phyloP scores from a whole-genome alignment of 2,113 vertebrate species.

The rabbit (Oryctolagus cuniculus) region DNA sequence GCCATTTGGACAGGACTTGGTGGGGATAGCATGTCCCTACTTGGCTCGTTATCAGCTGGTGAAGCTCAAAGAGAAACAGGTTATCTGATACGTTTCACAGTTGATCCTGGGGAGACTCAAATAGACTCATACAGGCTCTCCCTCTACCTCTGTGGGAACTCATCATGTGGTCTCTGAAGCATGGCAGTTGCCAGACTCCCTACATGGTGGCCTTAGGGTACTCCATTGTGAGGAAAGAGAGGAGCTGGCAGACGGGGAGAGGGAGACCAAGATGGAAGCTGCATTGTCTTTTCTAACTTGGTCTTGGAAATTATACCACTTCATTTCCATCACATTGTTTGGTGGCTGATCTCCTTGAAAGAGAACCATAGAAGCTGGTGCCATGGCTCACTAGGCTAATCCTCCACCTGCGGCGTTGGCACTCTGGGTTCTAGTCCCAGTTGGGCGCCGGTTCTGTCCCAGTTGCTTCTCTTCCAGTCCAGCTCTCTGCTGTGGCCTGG shows the following conservation, averaged over 20 bases:
- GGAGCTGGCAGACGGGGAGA: neutral
- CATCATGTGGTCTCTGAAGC: neutral
- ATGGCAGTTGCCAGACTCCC: neutral
- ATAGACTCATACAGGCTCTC: neutral
- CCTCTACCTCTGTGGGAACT: neutral
- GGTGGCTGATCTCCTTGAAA: neutral
- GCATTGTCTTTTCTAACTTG: neutral
- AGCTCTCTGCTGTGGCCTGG: too few relatives aligned
- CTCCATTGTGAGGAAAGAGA: neutral
- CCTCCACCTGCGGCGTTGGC: too few relatives aligned
- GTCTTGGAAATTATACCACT: neutral
- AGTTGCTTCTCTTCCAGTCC: too few relatives aligned
- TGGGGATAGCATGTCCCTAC: neutral
- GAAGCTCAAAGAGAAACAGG: neutral
- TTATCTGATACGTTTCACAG: neutral
- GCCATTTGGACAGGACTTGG: neutral
- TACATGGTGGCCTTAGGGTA: neutral
- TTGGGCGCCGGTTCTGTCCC: too few relatives aligned
- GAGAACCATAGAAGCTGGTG: neutral
- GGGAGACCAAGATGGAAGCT: neutral
- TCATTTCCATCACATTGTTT: neutral
- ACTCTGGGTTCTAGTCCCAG: too few relatives aligned
- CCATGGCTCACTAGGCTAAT: too few relatives aligned
- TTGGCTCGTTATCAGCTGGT: slow-evolving; percentile 1
- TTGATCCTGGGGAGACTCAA: neutral